Conservation (phyloP, 2,888 invertebrate species). For the Cistogaster globosa region DNA sequence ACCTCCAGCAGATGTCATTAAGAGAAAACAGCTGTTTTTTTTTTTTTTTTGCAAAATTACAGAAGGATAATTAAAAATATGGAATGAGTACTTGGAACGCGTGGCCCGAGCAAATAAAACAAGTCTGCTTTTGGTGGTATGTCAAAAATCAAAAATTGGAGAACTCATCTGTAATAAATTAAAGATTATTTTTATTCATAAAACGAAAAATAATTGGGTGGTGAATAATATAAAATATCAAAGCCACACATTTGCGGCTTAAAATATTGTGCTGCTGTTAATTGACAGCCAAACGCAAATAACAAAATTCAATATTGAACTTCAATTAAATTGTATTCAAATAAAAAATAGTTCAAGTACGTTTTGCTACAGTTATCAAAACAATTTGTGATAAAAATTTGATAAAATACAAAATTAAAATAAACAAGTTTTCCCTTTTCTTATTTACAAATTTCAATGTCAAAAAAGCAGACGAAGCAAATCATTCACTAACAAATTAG, state of each 20-base stretch:
- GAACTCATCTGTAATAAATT: background rate
- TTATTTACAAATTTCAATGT: conserved; percentile 70
- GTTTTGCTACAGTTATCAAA: conserved; percentile 49
- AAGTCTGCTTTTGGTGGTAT: background rate
- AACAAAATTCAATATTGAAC: conserved; percentile 54
- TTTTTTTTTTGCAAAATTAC: conserved; percentile 37
- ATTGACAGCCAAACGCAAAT: conserved; percentile 16
- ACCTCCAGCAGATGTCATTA: conserved; percentile 9
- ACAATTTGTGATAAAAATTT: conserved; percentile 46
- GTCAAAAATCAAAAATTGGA: background rate
- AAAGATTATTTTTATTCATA: conserved; percentile 16
- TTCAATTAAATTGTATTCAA: conserved; percentile 38
- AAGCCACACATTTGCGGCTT: conserved; percentile 18
- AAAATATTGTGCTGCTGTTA: background rate
- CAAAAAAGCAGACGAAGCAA: conserved; percentile 61
- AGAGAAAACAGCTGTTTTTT: conserved; percentile 17
- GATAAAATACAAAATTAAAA: conserved; percentile 35
- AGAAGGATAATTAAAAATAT: conserved; percentile 38
- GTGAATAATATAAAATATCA: conserved; percentile 12
- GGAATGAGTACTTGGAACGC: conserved; percentile 43
- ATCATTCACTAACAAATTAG: conserved; percentile 46
- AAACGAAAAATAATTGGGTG: background rate
- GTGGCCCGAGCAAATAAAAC: conserved; percentile 26
- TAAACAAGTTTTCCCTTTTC: conserved; percentile 27
- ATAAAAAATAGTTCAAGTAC: conserved; percentile 45